Base-by-base conservation (phyloP, 2,113 vertebrate genomes). In the Menura novaehollandiae region DNA sequence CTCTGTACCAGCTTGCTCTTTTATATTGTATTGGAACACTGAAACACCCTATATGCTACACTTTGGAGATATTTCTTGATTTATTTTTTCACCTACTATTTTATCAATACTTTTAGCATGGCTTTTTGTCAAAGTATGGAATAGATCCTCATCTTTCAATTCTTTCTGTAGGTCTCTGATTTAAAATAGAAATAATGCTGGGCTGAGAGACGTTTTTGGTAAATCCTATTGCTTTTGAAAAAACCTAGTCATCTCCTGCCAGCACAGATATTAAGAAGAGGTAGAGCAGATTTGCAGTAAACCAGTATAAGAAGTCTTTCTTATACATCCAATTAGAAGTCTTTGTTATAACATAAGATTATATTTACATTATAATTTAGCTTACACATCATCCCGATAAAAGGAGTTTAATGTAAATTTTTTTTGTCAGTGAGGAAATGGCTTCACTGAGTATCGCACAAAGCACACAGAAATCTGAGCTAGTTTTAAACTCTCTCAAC, bases 1-100 rank as follows among this genome's bases (percentile, higher is more conserved):
- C 80, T 96, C 58, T 82, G 88, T 80, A 91, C 43, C 43, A 91
- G 35, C 62, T 81, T 82, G 59, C 72, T 94, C 67, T 93, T 92
- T 80, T 84, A 41, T 88, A 49, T 85, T 79, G 33, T 43, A 41
- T 59, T 72, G 73, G 71, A 95, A 83, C 52, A 79, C 33, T 77
- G n/a, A 84, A 93, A 56, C 23, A 86, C 28, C 18, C 30, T 51
- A 8, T 43, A n/a, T 75, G 55, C 59, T 85, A 90, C 67, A 46
- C 69, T 80, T 77, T 11, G 21, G 43, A 89, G 56, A 37, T 82
- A 87, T 62, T 74, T 78, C 60, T 91, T 90, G 35, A 82, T 83
- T 93, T 78, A 26, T 79, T 77, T 96, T 63, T 90, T 73, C 33
- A 77, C 14, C 43, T 88, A 41, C 86, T 66, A 20, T 85, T 95